phyloP scores from a whole-genome alignment of 1,140 invertebrate species.

The Drosophila insularis region DNA sequence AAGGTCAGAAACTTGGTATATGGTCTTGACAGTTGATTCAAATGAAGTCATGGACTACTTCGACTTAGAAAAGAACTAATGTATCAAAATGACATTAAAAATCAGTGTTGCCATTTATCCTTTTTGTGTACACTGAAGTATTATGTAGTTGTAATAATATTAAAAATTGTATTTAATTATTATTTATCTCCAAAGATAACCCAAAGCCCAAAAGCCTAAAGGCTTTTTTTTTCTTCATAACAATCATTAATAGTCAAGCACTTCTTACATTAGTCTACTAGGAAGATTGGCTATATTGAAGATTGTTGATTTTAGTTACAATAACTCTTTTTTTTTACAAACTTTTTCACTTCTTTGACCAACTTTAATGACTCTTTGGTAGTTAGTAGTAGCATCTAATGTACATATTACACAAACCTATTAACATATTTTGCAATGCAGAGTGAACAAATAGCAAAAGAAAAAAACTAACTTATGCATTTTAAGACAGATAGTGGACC shows the following conservation, averaged over 20 bases:
- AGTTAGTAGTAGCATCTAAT: constrained; percentile 70
- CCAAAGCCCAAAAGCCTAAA: no score
- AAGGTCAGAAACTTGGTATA: neutral
- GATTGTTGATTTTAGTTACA: neutral
- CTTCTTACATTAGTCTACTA: neutral
- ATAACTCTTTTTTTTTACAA: neutral
- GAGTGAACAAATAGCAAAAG: constrained; percentile 32
- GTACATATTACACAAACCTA: constrained; percentile 74
- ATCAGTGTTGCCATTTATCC: no score
- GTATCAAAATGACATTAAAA: neutral
- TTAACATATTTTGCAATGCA: constrained; percentile 73
- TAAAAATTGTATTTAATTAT: no score
- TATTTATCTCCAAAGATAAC: no score
- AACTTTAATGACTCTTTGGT: constrained; percentile 62
- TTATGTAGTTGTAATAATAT: no score
- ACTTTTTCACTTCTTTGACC: constrained; percentile 8
- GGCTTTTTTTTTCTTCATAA: neutral
- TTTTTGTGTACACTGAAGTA: neutral
- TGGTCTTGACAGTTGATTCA: neutral
- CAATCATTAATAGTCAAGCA: neutral
- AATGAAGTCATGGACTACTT: neutral
- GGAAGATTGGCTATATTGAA: neutral
- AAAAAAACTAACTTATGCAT: no score
- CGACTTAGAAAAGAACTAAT: neutral
- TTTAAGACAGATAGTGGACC: neutral